Conservation (phyloP, 35 echinoderm and acorn worm genomes). For the Lytechinus variegatus region DNA sequence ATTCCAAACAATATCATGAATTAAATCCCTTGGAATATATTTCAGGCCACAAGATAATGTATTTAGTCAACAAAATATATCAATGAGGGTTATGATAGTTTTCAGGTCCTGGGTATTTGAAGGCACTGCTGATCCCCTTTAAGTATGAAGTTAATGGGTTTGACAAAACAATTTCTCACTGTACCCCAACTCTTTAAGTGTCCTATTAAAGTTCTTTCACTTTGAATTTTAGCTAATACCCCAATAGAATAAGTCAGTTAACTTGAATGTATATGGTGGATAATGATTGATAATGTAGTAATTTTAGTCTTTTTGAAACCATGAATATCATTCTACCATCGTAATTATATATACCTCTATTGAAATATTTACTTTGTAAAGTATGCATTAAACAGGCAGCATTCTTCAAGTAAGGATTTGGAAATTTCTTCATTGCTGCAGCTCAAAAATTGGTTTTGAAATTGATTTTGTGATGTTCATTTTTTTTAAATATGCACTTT, state of each 20-base stretch:
- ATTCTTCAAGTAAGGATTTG: not conserved
- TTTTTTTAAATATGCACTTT: constrained; percentile 37
- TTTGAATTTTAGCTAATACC: too few relatives aligned
- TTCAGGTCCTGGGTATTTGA: too few relatives aligned
- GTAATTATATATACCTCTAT: not conserved
- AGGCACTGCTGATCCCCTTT: too few relatives aligned
- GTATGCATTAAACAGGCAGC: not conserved
- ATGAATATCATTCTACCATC: not conserved
- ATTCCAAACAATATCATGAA: too few relatives aligned
- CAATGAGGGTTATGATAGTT: too few relatives aligned
- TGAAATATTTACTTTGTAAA: not conserved
- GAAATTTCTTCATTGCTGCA: not conserved
- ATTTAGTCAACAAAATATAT: too few relatives aligned
- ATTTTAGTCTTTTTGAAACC: not conserved
- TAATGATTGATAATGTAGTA: not conserved
- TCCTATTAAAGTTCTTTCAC: too few relatives aligned
- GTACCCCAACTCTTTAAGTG: too few relatives aligned
- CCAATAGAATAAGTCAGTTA: not conserved
- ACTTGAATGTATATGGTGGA: not conserved
- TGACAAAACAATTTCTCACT: too few relatives aligned
- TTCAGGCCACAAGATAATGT: too few relatives aligned
- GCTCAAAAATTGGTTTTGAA: not conserved
- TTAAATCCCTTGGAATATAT: too few relatives aligned
- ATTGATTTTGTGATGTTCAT: constrained; percentile 13
- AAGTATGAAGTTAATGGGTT: too few relatives aligned